Evolutionary conservation across 2,888 invertebrate species (phyloP).

Genomic region (Dexiosoma caninum): DNA sequence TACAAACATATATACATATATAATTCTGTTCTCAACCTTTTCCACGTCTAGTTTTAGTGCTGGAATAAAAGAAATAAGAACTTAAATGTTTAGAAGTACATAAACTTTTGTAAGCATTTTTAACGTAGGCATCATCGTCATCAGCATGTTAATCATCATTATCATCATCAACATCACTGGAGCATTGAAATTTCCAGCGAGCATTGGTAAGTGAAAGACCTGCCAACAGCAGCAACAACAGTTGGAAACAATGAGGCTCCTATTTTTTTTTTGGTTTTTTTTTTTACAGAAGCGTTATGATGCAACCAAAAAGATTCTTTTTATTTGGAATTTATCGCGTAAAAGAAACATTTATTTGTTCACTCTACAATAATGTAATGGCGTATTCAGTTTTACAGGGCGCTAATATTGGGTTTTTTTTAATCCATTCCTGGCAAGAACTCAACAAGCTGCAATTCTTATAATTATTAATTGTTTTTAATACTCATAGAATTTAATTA

Average conservation of each 20-base stretch:
- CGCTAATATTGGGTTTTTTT: too few relatives aligned
- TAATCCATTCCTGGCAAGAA: too few relatives aligned
- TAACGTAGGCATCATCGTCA: slow-evolving; percentile 57
- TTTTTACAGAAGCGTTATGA: slow-evolving; percentile 57
- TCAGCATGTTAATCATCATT: slow-evolving; percentile 29
- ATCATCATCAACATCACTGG: slow-evolving; percentile 41
- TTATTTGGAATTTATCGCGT: slow-evolving; percentile 45
- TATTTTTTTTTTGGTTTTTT: too few relatives aligned
- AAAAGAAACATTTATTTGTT: slow-evolving; percentile 39
- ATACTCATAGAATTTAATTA: too few relatives aligned
- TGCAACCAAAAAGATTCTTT: slow-evolving; percentile 42
- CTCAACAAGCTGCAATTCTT: too few relatives aligned
- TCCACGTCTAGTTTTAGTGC: slow-evolving; percentile 15
- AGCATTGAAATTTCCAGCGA: slow-evolving; percentile 12
- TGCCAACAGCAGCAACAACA: slow-evolving; percentile 20
- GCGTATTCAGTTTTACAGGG: background rate
- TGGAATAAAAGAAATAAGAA: slow-evolving; percentile 27
- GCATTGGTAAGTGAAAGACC: background rate
- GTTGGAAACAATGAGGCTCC: slow-evolving; percentile 16
- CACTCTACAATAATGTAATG: slow-evolving; percentile 17
- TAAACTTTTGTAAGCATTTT: slow-evolving; percentile 53
- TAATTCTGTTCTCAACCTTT: background rate
- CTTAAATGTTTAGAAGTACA: slow-evolving; percentile 55
- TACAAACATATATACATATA: too few relatives aligned
- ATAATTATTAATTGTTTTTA: too few relatives aligned